Evolutionary conservation across 2,113 vertebrate species (phyloP).

Genomic region (Pterocles orientalis): DNA sequence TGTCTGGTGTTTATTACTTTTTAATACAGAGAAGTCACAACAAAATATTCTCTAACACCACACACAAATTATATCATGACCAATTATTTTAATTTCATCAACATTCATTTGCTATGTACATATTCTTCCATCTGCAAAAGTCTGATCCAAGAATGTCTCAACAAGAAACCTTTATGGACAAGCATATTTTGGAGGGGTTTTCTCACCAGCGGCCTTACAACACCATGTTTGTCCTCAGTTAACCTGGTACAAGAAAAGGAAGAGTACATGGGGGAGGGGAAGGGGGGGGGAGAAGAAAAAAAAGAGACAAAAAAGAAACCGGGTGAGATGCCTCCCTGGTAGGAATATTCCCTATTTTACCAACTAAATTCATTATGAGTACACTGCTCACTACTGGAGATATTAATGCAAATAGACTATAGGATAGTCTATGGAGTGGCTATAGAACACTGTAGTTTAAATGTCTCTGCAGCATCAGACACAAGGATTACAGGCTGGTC

Average conservation of each 20-base stretch:
- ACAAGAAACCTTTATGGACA: conserved; percentile 69
- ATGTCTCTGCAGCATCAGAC: neutral
- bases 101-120: conserved; percentile 82
- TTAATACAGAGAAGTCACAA: conserved; percentile 82
- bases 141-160: conserved; percentile 76
- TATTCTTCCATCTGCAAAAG: conserved; percentile 77
- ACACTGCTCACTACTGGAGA: neutral
- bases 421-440: neutral
- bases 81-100: conserved; percentile 75
- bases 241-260: conserved; percentile 59
- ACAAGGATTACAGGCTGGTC: conserved; percentile 12
- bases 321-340: conserved; percentile 31
- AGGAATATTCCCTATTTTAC: conserved; percentile 24
- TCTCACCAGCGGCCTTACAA: conserved; percentile 37
- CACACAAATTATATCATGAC: conserved; percentile 72
- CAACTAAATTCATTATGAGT: neutral
- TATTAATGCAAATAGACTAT: conserved; percentile 1
- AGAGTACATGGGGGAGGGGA: neutral
- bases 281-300: no score
- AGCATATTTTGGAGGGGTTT: conserved; percentile 47
- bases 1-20: conserved; percentile 78
- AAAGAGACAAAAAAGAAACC: neutral
- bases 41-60: conserved; percentile 78
- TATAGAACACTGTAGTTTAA: neutral
- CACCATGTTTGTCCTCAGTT: conserved; percentile 46